Evolutionary conservation across 1,140 invertebrate species (phyloP).

Genomic region (Megalopta genalis): DNA sequence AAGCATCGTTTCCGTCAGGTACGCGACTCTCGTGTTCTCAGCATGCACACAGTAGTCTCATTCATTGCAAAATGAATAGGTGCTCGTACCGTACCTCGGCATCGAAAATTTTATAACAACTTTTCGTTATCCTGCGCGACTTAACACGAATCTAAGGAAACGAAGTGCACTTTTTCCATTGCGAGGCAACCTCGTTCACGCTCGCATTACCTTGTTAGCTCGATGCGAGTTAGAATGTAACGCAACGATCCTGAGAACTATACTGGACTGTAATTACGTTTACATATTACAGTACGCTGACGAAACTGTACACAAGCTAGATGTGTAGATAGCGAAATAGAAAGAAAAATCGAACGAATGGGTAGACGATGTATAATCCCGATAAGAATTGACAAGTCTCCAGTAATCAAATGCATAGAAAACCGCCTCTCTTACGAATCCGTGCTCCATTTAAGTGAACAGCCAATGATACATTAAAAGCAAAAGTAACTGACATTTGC

Average conservation of each 20-base stretch:
- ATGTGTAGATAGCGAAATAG: background rate
- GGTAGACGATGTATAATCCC: too few relatives aligned
- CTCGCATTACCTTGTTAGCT: background rate
- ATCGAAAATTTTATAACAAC: conserved; percentile 33
- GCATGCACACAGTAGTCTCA: conserved; percentile 21
- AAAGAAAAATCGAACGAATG: too few relatives aligned
- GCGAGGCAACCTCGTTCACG: background rate
- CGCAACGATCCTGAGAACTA: background rate
- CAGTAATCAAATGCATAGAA: too few relatives aligned
- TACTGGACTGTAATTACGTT: background rate
- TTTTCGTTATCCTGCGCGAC: conserved; percentile 18
- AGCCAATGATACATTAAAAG: too few relatives aligned
- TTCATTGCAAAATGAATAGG: conserved; percentile 21
- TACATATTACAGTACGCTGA: too few relatives aligned
- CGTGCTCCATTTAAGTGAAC: too few relatives aligned
- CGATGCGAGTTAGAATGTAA: background rate
- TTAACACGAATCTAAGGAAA: conserved; percentile 21
- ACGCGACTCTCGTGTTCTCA: conserved; percentile 30
- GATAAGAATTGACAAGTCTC: too few relatives aligned
- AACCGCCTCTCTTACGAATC: too few relatives aligned
- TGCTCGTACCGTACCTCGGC: background rate
- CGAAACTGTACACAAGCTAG: background rate
- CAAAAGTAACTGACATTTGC: too few relatives aligned
- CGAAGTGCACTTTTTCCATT: background rate
- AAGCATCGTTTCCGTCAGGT: conserved; percentile 10